Evolutionary conservation across 2,797 vertebrate genomes (phyloP).

Genomic region (Myotis pilosus): DNA sequence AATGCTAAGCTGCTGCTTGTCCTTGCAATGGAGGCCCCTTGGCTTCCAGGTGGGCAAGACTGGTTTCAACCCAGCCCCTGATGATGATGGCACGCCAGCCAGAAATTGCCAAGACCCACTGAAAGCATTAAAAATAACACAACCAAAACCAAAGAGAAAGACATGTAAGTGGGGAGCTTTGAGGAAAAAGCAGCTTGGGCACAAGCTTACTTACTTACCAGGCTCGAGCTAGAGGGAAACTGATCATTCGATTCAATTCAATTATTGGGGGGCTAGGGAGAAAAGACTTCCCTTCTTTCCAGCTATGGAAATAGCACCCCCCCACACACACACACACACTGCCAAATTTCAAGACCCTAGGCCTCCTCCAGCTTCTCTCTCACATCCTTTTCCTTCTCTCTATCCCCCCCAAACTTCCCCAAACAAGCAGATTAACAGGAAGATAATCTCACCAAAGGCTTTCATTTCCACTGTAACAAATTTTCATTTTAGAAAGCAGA

Average conservation of each 20-base stretch:
- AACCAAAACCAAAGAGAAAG: slow-evolving; percentile 72
- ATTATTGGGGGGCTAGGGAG: neutral
- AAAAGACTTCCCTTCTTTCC: slow-evolving; percentile 11
- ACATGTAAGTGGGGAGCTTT: slow-evolving; percentile 60
- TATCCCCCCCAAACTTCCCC: slow-evolving; percentile 37
- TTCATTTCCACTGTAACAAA: slow-evolving; percentile 63
- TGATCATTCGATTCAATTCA: slow-evolving; percentile 53
- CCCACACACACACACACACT: neutral
- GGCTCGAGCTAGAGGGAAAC: slow-evolving; percentile 70
- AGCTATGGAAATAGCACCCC: slow-evolving; percentile 68
- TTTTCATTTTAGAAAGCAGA: slow-evolving; percentile 82
- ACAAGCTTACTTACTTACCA: slow-evolving; percentile 75
- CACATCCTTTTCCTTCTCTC: slow-evolving; percentile 44
- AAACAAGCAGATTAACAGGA: slow-evolving; percentile 16
- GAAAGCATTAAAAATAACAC: slow-evolving; percentile 75
- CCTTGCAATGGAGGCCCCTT: slow-evolving; percentile 37
- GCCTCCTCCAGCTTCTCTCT: slow-evolving; percentile 55
- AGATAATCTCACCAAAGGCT: slow-evolving; percentile 56
- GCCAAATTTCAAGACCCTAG: slow-evolving; percentile 50
- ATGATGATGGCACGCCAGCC: neutral
- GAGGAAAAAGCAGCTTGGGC: slow-evolving; percentile 55
- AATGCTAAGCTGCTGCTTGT: slow-evolving; percentile 46
- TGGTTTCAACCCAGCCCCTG: slow-evolving; percentile 44
- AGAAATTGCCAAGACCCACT: slow-evolving; percentile 56
- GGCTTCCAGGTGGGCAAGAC: slow-evolving; percentile 65